Percentiles rank a stretch among this genome's conserved stretches.
Evolutionary conservation across 1,140 invertebrate genomes (phyloP).

Genomic region (Drosophila grimshawi): DNA sequence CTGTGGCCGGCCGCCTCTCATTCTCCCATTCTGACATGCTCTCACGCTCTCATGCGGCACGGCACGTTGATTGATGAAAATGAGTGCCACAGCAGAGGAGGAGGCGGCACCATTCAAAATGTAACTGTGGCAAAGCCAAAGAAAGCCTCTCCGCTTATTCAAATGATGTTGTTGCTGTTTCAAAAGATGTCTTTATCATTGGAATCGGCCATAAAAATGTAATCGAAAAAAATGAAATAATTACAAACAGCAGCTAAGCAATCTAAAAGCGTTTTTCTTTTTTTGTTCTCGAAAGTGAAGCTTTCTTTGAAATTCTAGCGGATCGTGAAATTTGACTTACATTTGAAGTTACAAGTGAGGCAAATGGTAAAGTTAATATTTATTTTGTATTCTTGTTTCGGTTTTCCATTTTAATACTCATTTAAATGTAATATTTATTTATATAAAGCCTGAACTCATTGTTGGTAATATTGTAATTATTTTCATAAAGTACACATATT

Average conservation of each 20-base stretch:
- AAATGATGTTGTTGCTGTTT: constrained; percentile 12
- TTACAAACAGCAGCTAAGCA: background rate
- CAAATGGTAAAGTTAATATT: background rate
- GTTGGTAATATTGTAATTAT: too few species aligned
- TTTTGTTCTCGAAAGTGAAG: background rate
- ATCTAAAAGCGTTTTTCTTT: background rate
- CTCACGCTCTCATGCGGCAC: background rate
- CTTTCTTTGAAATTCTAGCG: background rate
- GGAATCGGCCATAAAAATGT: background rate
- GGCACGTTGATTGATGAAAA: constrained; percentile 46
- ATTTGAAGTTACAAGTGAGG: background rate
- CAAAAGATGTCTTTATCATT: background rate
- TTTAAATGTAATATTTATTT: too few species aligned
- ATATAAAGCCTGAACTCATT: too few species aligned
- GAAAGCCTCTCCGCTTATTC: constrained; percentile 26
- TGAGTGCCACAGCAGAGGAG: constrained; percentile 26
- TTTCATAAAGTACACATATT: too few species aligned
- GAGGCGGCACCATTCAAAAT: background rate
- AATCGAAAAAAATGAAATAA: background rate
- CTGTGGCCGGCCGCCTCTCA: constrained; percentile 6
- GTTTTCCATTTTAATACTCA: too few species aligned
- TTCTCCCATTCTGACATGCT: background rate
- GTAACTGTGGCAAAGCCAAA: background rate
- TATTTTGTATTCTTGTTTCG: too few species aligned
- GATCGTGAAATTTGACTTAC: background rate